These are phyloP conservation scores for Nasonia vitripennis DNA, from an alignment of 1,140 invertebrate genomes.

Conservation along the genomic window DNA sequence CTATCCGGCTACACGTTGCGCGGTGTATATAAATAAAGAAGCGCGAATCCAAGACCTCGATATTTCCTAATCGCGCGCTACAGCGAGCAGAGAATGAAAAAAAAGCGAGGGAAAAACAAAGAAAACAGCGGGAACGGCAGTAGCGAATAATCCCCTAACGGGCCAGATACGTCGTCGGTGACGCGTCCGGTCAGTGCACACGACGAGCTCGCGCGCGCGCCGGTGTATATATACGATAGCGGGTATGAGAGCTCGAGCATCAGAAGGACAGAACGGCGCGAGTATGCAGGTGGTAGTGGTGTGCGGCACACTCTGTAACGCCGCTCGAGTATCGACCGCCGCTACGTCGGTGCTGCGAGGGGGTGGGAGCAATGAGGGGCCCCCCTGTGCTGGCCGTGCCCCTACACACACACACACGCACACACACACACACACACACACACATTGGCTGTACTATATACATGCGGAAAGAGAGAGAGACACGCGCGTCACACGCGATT, in stretches of 20 bases:
- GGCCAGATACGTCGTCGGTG: conserved; percentile 6
- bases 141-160: conserved; percentile 9
- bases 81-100: neutral
- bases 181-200: conserved; percentile 21
- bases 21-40: too few relatives aligned
- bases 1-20: too few relatives aligned
- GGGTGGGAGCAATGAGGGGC: neutral
- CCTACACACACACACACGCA: conserved; percentile 44
- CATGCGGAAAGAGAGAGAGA: neutral
- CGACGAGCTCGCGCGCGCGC: neutral
- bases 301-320: neutral
- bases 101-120: neutral
- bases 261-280: neutral
- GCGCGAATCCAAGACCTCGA: neutral
- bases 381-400: conserved; percentile 25
- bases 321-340: conserved; percentile 62
- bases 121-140: neutral
- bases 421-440: conserved; percentile 43
- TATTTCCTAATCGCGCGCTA: conserved; percentile 18
- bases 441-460: too few relatives aligned
- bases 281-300: neutral
- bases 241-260: neutral
- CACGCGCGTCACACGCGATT: conserved; percentile 24
- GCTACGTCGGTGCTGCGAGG: conserved; percentile 44
- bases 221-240: neutral